A percentile compares a stretch with the other conserved stretches of the same genome.
These are phyloP conservation scores for Panagrolaimus sp. DNA, from an alignment of 1,140 invertebrate genomes.

Conservation along the genomic window DNA sequence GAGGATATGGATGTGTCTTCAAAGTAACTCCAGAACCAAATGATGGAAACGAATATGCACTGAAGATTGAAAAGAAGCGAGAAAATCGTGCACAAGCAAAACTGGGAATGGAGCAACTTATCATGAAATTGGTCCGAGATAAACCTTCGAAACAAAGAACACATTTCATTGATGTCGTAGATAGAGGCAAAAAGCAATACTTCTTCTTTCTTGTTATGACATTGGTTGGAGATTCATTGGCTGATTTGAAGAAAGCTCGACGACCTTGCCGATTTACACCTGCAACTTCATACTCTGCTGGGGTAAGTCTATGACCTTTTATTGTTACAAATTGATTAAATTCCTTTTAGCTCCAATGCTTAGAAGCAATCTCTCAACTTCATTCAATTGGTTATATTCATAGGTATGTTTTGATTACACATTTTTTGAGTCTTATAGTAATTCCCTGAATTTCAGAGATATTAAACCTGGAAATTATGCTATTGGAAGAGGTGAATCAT, in stretches of 20 bases:
- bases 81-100: conserved; percentile 10
- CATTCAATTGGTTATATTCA: conserved; percentile 35
- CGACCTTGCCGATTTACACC: no score
- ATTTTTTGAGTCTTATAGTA: no score
- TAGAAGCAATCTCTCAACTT: conserved; percentile 37
- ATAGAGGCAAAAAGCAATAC: conserved; percentile 28
- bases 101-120: conserved; percentile 22
- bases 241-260: conserved; percentile 31
- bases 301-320: no score
- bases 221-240: conserved; percentile 34
- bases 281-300: no score
- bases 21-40: not conserved
- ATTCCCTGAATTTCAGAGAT: no score
- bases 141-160: not conserved
- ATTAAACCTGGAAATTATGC: conserved; percentile 24
- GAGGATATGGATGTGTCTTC: conserved; percentile 19
- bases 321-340: no score
- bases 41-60: conserved; percentile 16
- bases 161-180: conserved; percentile 1
- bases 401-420: no score
- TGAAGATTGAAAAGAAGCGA: conserved; percentile 24
- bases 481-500: conserved; percentile 24
- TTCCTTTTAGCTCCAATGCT: no score
- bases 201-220: conserved; percentile 28
- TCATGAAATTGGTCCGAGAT: not conserved